These are phyloP conservation scores for Leptinotarsa peninsularis DNA, from an alignment of 2,888 invertebrate species.

Conservation along the genomic window DNA sequence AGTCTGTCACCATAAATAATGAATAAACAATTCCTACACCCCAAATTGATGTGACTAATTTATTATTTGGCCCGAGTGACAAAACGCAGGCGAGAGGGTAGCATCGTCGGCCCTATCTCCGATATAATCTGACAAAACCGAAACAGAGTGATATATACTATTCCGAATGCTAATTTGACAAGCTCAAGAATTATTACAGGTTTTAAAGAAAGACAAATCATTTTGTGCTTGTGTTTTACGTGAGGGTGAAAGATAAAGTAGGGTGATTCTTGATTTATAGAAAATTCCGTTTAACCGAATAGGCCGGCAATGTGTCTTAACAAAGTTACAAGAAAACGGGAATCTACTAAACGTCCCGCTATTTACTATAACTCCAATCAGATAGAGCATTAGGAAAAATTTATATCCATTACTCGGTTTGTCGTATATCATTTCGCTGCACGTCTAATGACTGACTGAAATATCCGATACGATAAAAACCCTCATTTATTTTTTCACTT, in stretches of 20 bases:
- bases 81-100: constrained; percentile 39
- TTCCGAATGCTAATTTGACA: constrained; percentile 48
- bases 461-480: constrained; percentile 36
- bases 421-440: constrained; percentile 40
- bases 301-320: constrained; percentile 21
- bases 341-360: constrained; percentile 33
- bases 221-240: constrained; percentile 41
- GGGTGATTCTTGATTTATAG: constrained; percentile 46
- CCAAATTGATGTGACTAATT: constrained; percentile 19
- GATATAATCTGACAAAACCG: constrained; percentile 42
- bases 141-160: constrained; percentile 40
- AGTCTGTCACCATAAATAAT: constrained; percentile 19
- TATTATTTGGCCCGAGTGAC: constrained; percentile 34
- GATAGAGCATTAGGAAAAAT: constrained; percentile 39
- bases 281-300: constrained; percentile 29
- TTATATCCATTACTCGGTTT: constrained; percentile 34
- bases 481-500: constrained; percentile 31
- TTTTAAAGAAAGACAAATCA: constrained; percentile 49
- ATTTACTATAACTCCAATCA: constrained; percentile 34
- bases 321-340: constrained; percentile 34
- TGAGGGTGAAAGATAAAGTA: constrained; percentile 44
- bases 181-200: constrained; percentile 41
- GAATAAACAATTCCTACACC: constrained; percentile 19
- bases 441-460: constrained; percentile 37
- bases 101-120: constrained; percentile 31